These are phyloP conservation scores for Athalia rosae DNA, from an alignment of 2,888 invertebrate genomes.

Conservation along the genomic window DNA sequence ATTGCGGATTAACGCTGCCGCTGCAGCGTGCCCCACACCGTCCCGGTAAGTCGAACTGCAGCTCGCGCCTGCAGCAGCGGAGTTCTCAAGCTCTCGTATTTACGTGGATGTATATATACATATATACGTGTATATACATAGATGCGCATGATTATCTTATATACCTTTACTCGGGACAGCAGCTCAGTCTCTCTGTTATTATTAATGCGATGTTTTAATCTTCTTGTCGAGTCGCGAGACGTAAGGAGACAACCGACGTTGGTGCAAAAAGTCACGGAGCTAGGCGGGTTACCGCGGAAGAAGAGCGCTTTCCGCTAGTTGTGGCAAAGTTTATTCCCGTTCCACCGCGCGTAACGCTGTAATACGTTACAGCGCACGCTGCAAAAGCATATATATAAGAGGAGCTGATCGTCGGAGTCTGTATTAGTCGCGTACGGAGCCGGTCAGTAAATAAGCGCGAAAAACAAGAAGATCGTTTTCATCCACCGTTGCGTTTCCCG, in stretches of 20 bases:
- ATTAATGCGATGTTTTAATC: conserved; percentile 40
- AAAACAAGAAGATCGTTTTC: conserved; percentile 20
- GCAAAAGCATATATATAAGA: neutral
- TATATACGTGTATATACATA: no score
- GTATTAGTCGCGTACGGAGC: neutral
- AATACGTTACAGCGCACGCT: neutral
- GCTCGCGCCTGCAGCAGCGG: no score
- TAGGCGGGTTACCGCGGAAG: conserved; percentile 24
- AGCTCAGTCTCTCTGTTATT: conserved; percentile 8
- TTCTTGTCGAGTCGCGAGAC: conserved; percentile 22
- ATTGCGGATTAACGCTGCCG: no score
- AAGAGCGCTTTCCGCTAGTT: conserved; percentile 5
- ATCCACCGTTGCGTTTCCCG: neutral
- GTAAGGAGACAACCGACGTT: conserved; percentile 16
- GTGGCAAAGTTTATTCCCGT: conserved; percentile 33
- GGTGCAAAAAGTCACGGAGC: conserved; percentile 22
- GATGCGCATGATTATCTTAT: no score
- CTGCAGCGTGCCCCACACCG: no score
- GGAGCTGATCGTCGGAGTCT: no score
- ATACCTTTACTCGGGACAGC: no score
- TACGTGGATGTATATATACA: no score
- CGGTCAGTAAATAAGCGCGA: neutral
- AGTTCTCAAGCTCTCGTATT: no score
- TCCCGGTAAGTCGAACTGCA: no score
- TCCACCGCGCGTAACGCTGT: conserved; percentile 15